Evolutionary conservation across 1,140 invertebrate genomes (phyloP).

Genomic region (Sycophaga agraensis): DNA sequence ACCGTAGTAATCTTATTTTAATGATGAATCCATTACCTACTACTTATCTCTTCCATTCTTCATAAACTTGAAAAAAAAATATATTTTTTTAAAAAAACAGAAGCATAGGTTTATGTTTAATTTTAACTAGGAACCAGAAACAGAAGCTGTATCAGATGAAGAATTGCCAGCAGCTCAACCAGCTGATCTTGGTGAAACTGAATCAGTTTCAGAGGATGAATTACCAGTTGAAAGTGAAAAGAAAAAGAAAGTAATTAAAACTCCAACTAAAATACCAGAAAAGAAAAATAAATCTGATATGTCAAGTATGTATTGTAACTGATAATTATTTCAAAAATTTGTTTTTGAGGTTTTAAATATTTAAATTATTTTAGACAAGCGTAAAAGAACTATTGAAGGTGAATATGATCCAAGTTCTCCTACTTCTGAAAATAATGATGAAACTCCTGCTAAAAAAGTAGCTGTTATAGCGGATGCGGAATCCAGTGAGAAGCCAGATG

Average conservation of each 20-base stretch:
- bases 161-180: conserved; percentile 74
- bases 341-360: not conserved
- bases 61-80: too few relatives aligned
- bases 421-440: conserved; percentile 70
- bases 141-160: conserved; percentile 72
- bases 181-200: conserved; percentile 78
- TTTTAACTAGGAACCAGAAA: conserved; percentile 58
- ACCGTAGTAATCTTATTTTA: not conserved
- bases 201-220: conserved; percentile 81
- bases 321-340: not conserved
- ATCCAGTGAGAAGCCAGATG: conserved; percentile 59
- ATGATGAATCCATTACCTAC: too few relatives aligned
- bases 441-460: conserved; percentile 67
- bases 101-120: too few relatives aligned
- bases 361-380: conserved; percentile 52
- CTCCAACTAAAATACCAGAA: conserved; percentile 37
- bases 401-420: conserved; percentile 79
- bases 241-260: conserved; percentile 47
- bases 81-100: too few relatives aligned
- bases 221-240: conserved; percentile 63
- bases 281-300: conserved; percentile 48
- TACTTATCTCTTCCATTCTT: too few relatives aligned
- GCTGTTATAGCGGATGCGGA: conserved; percentile 55
- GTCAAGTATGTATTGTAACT: conserved; percentile 36
- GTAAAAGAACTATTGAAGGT: conserved; percentile 61